Evolutionary conservation across 2,888 invertebrate genomes (phyloP), one percentile per base, ranked within the genome.

Genomic region (Tenthredo livida): DNA sequence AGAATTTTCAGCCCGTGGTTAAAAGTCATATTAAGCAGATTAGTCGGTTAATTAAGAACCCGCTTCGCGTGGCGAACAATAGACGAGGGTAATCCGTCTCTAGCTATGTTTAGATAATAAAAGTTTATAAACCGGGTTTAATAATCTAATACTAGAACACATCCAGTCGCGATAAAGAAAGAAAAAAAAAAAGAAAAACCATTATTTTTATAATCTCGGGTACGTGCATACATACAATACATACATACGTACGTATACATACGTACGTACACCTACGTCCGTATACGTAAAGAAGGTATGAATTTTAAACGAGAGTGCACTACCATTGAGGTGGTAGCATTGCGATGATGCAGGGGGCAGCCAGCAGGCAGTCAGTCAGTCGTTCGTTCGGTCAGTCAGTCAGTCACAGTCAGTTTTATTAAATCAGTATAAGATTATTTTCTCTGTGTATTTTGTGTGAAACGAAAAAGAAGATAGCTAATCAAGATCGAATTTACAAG

Each of bases 271-370:
- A n/a, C n/a, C n/a, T n/a, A n/a, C n/a, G n/a, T 50, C 5, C 50
- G 37, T 37, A 37, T 37, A 37, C 37, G 7, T 37, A 37, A 17
- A 15, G 15, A 54, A 54, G 25, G 61, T 61, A 25, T 61, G 21
- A 61, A 61, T 61, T 61, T 61, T 67, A 83, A 83, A 47, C 83
- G 65, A 29, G 65, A 29, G 25, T 83, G 83, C 67, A 67, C 67
- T 61, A 33, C 50, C 33, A 40, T 67, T 83, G 43, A 83, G 83
- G 83, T 83, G 83, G 83, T 83, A 83, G 61, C 83, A 83, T 50
- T 83, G 83, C 83, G 65, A 83, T 77, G 77, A 47, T 67, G 83
- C 83, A 70, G 83, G 83, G 83, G 83, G 83, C 67, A 83, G 83
- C 33, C 33, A 67, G 65, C 29, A 29, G 82, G 67, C 67, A 83